A percentile compares a stretch with the other conserved stretches of the same genome.
These are phyloP conservation scores for Polypterus senegalus DNA, from an alignment of 2,113 vertebrate species.

Conservation along the genomic window DNA sequence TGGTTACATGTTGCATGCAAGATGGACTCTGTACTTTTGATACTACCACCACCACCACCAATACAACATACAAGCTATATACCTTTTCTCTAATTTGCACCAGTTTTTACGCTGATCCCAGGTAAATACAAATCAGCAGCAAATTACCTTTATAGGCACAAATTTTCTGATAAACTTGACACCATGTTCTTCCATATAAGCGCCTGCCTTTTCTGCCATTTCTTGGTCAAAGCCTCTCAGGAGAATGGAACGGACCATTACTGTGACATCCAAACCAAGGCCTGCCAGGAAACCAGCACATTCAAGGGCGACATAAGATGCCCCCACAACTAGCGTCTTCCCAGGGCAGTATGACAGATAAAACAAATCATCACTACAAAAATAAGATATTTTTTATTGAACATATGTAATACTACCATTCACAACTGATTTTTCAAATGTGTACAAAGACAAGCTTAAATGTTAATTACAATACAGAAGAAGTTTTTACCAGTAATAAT, in stretches of 20 bases:
- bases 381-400: not conserved
- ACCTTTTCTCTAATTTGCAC: too few relatives aligned
- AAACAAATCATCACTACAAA: conserved; percentile 82
- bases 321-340: conserved; percentile 81
- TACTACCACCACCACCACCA: too few relatives aligned
- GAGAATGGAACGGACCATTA: conserved; percentile 89
- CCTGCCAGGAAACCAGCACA: conserved; percentile 89
- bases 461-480: too few relatives aligned
- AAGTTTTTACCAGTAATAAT: too few relatives aligned
- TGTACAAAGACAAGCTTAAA: too few relatives aligned
- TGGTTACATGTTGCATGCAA: too few relatives aligned
- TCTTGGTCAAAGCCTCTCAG: conserved; percentile 91
- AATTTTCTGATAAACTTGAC: conserved; percentile 76
- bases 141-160: conserved; percentile 64
- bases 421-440: too few relatives aligned
- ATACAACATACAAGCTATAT: too few relatives aligned
- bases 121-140: too few relatives aligned
- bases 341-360: conserved; percentile 84
- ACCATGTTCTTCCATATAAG: conserved; percentile 73
- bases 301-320: conserved; percentile 85
- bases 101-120: too few relatives aligned
- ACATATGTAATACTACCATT: not conserved
- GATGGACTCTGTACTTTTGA: too few relatives aligned
- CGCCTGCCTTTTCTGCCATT: conserved; percentile 77
- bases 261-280: conserved; percentile 75